These are phyloP conservation scores for Tursiops truncatus DNA, from an alignment of 2,113 vertebrate species.

Conservation along the genomic window DNA sequence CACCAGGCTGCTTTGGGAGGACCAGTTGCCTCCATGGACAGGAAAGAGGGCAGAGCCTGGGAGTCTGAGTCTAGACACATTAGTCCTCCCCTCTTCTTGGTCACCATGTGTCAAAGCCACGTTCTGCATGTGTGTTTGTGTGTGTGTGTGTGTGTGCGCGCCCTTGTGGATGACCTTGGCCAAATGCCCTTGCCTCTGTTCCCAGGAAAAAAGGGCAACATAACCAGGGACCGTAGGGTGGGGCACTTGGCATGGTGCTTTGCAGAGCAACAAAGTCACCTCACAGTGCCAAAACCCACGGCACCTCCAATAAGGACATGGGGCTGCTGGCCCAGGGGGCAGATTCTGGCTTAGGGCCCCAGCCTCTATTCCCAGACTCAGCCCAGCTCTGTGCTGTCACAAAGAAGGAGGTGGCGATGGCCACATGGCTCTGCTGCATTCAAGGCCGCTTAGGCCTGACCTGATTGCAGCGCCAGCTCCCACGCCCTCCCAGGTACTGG, in stretches of 20 bases:
- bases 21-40: neutral
- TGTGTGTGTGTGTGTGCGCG: neutral
- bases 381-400: neutral
- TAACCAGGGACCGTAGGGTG: neutral
- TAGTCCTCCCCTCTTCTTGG: neutral
- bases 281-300: neutral
- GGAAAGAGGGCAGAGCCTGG: neutral
- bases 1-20: neutral
- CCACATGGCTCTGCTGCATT: neutral
- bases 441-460: neutral
- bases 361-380: neutral
- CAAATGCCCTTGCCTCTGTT: constrained; percentile 28
- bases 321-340: neutral
- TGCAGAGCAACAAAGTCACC: neutral
- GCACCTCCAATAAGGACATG: neutral
- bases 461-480: constrained; percentile 30
- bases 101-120: neutral
- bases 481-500: constrained; percentile 17
- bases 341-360: neutral
- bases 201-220: neutral
- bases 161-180: constrained; percentile 36
- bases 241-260: neutral
- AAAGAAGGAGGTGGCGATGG: neutral
- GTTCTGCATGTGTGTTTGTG: neutral
- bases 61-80: constrained; percentile 19